Evolutionary conservation across 1,140 invertebrate species (phyloP).

Genomic region (Trachymyrmex cornetzi): DNA sequence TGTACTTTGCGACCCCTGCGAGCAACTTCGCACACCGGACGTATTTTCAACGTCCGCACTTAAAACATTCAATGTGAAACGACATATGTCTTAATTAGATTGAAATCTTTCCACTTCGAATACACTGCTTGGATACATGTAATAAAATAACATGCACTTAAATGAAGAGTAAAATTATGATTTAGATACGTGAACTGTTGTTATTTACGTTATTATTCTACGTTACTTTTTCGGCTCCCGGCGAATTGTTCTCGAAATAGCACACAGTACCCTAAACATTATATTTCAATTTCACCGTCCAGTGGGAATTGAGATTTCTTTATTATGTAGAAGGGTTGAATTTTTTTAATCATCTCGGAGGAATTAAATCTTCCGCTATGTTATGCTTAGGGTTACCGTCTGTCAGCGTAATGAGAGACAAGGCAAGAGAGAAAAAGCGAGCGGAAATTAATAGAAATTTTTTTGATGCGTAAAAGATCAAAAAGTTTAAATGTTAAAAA

Average conservation of each 20-base stretch:
- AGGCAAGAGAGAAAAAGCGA: background rate
- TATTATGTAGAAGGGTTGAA: constrained; percentile 44
- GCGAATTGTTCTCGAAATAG: background rate
- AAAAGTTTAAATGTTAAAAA: background rate
- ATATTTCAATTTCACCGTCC: constrained; percentile 41
- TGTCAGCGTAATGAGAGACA: constrained; percentile 27
- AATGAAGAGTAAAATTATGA: constrained; percentile 1
- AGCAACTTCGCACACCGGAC: constrained; percentile 35
- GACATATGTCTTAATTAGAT: constrained; percentile 22
- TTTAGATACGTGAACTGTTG: background rate
- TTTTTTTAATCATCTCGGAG: constrained; percentile 69
- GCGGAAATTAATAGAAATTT: background rate
- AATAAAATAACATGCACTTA: constrained; percentile 4
- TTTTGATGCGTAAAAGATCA: background rate
- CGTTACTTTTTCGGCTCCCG: background rate
- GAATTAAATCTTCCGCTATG: constrained; percentile 33
- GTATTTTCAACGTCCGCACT: constrained; percentile 19
- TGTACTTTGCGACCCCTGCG: constrained; percentile 14
- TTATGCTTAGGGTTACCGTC: constrained; percentile 3
- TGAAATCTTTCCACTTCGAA: background rate
- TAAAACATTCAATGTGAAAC: background rate
- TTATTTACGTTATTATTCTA: constrained; percentile 24
- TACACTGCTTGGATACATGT: background rate
- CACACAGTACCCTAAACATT: constrained; percentile 18
- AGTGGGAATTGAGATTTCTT: constrained; percentile 59